Percentiles rank a stretch among this genome's conserved stretches.
Conservation (phyloP, 2,113 vertebrate species). For the Boulengeromyrus knoepffleri region DNA sequence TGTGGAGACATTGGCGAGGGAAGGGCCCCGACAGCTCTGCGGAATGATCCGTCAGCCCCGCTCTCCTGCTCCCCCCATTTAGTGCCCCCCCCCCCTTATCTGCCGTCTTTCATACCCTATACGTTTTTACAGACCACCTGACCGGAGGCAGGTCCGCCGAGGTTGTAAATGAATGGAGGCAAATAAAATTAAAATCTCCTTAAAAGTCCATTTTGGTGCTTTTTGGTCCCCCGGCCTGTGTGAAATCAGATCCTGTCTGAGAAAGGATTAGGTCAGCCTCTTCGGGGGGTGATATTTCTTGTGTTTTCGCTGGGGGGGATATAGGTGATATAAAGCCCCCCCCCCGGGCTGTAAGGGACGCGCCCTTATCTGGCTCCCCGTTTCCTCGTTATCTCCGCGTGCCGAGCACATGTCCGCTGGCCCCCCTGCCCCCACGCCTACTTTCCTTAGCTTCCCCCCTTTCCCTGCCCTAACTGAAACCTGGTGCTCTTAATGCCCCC, state of each 20-base stretch:
- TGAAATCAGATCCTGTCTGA: slow-evolving; percentile 12
- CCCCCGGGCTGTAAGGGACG: not conserved
- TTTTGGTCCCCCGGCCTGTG: not conserved
- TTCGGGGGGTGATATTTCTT: slow-evolving; percentile 14
- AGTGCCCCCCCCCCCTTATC: not conserved
- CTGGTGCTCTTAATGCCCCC: not conserved
- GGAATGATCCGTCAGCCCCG: not conserved
- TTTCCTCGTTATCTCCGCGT: not conserved
- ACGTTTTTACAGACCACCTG: not conserved
- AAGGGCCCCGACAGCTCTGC: not conserved
- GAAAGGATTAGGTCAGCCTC: slow-evolving; percentile 17
- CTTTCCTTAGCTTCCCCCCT: not conserved
- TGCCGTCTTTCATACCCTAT: not conserved
- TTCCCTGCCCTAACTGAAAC: not conserved
- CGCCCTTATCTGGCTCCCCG: slow-evolving; percentile 9
- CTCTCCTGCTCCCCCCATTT: not conserved
- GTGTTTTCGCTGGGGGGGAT: slow-evolving; percentile 3
- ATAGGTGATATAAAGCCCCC: not conserved
- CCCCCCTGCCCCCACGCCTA: not conserved
- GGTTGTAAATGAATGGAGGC: slow-evolving; percentile 1
- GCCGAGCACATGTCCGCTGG: not conserved
- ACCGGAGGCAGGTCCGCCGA: not conserved
- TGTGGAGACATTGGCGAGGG: not conserved
- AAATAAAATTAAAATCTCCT: slow-evolving; percentile 14
- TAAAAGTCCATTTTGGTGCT: not conserved